Base-by-base conservation (phyloP, 2,888 invertebrate species). In the Acrobasis suavella region DNA sequence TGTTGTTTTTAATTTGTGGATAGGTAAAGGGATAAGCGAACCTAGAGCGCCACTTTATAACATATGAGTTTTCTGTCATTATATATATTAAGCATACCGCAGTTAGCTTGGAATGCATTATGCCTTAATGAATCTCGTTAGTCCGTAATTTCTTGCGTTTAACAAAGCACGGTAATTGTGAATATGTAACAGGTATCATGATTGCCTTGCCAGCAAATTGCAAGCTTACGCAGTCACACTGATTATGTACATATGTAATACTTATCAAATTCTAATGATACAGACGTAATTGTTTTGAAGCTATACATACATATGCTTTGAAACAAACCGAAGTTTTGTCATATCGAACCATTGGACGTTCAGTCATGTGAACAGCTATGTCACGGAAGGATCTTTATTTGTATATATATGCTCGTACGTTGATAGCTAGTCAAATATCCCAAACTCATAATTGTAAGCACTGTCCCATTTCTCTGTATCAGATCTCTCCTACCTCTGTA, bases 81-180 rank as follows among this genome's bases (percentile, higher is more conserved):
- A 12, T 15, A 10, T 46, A 42, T 56, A 7, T 56, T 22, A 22
- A 0, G 32, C 14, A 32, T 52, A 17, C 17, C 51, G 14, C 15
- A 38, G 38, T 55, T 15, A 56, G 16, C 17, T 56, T 22, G 42
- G 50, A 17, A 52, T 51, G 17, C 60, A 60, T 60, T 51, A 51
- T 38, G 38, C 59, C 32, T 7, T 59, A 59, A 22, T 50, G 50
- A 59, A 50, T 52, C 51, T 51, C 39, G 39, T 60, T 51, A 60
- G 39, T 5, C 42, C 17, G 17, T 60, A 60, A 60, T 60, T 51
- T 39, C 51, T 16, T 17, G 60, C 60, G 51, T 51, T 51, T 60
- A 60, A 42, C 22, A 17, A 60, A 66, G 64, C 71, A 63, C 67
- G 67, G 65, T 71, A 71, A 67, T 70, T 72, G 75, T 72, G 75